A percentile compares a stretch with the other conserved stretches of the same genome.
Evolutionary conservation across 2,113 vertebrate genomes (phyloP).

Genomic region (Ariopsis seemanni): DNA sequence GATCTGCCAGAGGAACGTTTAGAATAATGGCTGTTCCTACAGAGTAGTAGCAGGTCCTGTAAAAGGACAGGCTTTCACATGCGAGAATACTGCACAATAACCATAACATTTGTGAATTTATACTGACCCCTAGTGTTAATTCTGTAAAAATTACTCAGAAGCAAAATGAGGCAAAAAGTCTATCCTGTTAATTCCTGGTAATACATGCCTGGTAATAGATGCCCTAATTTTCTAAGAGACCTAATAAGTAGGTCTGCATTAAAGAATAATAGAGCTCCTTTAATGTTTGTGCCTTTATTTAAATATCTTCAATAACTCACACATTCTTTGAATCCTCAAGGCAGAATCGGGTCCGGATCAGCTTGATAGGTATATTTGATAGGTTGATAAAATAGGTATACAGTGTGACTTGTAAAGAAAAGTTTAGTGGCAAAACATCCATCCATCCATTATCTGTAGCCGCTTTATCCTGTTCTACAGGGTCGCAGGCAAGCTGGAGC

Average conservation of each 20-base stretch:
- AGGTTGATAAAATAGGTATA: background rate
- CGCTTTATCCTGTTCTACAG: too few species aligned
- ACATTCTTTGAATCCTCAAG: background rate
- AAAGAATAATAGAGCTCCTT: background rate
- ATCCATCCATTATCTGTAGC: too few species aligned
- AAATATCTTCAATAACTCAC: background rate
- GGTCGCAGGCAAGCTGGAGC: too few species aligned
- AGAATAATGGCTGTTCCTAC: background rate
- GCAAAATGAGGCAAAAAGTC: background rate
- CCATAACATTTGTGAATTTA: conserved; percentile 24
- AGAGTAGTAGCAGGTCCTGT: background rate
- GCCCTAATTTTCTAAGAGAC: background rate
- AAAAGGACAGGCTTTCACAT: background rate
- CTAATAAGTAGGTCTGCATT: background rate
- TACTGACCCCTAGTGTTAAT: conserved; percentile 36
- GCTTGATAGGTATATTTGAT: background rate
- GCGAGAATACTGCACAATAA: background rate
- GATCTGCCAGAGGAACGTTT: conserved; percentile 3
- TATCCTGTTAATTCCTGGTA: background rate
- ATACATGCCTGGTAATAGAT: background rate
- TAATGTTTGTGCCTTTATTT: background rate
- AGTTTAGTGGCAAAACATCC: background rate
- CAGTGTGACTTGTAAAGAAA: background rate
- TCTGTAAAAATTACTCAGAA: background rate
- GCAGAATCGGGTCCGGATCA: too few species aligned